phyloP scores from a whole-genome alignment of 2,888 invertebrate genomes.

The Polydrusus tereticollis region DNA sequence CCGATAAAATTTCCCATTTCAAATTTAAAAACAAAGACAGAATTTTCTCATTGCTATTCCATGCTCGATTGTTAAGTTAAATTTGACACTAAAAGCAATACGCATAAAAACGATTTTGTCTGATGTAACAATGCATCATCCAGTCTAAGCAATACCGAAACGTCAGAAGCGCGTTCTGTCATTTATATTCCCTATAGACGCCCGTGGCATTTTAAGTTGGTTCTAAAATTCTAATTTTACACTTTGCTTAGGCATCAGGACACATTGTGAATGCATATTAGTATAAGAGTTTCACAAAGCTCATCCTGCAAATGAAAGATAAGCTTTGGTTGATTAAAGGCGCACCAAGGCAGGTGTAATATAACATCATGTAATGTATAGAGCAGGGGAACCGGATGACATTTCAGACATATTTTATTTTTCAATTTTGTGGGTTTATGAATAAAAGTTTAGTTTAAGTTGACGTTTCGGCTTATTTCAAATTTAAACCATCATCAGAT shows the following conservation, averaged over 20 bases:
- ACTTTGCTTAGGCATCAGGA: background rate
- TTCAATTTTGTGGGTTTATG: too few relatives aligned
- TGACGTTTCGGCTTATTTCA: too few relatives aligned
- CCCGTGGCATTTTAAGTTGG: background rate
- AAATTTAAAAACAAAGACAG: background rate
- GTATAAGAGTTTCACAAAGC: background rate
- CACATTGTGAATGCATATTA: background rate
- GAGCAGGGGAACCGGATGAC: too few relatives aligned
- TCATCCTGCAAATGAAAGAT: background rate
- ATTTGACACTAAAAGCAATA: background rate
- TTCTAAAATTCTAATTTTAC: constrained; percentile 22
- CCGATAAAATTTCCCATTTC: too few relatives aligned
- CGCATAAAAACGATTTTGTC: background rate
- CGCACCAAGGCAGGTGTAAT: too few relatives aligned
- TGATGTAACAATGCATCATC: background rate
- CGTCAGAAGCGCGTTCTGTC: constrained; percentile 1
- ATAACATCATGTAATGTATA: too few relatives aligned
- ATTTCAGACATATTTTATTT: too few relatives aligned
- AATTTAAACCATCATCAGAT: too few relatives aligned
- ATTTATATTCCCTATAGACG: constrained; percentile 6
- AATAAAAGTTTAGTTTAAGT: too few relatives aligned
- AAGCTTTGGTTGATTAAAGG: background rate
- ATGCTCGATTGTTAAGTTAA: background rate
- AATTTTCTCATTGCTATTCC: background rate
- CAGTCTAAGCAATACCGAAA: background rate